Conservation (phyloP, 1,140 invertebrate genomes). For the Drosophila melanica region DNA sequence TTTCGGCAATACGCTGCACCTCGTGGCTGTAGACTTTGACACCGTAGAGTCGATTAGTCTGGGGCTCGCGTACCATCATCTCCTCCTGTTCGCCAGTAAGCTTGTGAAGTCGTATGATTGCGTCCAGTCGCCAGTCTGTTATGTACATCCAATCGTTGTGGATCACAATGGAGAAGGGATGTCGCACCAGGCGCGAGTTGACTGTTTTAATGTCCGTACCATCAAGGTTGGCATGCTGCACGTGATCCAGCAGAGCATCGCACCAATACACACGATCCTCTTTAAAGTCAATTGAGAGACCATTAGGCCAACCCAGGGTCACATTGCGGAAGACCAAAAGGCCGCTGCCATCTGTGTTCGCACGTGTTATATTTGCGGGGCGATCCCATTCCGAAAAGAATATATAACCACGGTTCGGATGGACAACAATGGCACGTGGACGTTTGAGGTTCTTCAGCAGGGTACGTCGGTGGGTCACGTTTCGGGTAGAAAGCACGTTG, state of each 20-base stretch:
- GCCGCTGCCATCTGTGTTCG: slow-evolving; percentile 94
- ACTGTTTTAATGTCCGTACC: slow-evolving; percentile 96
- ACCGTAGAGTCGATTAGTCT: slow-evolving; percentile 95
- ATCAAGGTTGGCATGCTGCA: slow-evolving; percentile 97
- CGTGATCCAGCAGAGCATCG: slow-evolving; percentile 96
- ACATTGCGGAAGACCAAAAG: slow-evolving; percentile 95
- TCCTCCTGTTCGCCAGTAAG: slow-evolving; percentile 93
- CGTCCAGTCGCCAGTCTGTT: slow-evolving; percentile 98
- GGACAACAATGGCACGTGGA: slow-evolving; percentile 97
- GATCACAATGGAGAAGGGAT: slow-evolving; percentile 98
- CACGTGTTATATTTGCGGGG: slow-evolving; percentile 97
- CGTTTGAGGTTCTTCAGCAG: slow-evolving; percentile 94
- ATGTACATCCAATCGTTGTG: slow-evolving; percentile 98
- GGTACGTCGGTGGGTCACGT: slow-evolving; percentile 92
- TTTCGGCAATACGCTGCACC: slow-evolving; percentile 89
- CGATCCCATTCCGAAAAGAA: slow-evolving; percentile 99
- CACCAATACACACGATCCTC: slow-evolving; percentile 97
- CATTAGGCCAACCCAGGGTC: slow-evolving; percentile 98
- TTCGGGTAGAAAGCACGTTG: slow-evolving; percentile 95
- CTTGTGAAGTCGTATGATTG: slow-evolving; percentile 96
- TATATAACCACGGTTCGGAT: slow-evolving; percentile 96
- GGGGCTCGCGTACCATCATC: slow-evolving; percentile 93
- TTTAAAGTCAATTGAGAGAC: slow-evolving; percentile 95
- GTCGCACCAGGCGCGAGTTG: slow-evolving; percentile 93
- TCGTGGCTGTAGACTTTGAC: slow-evolving; percentile 94